Conservation (phyloP, 2,797 vertebrate genomes). For the Ctenopoma multispine region DNA sequence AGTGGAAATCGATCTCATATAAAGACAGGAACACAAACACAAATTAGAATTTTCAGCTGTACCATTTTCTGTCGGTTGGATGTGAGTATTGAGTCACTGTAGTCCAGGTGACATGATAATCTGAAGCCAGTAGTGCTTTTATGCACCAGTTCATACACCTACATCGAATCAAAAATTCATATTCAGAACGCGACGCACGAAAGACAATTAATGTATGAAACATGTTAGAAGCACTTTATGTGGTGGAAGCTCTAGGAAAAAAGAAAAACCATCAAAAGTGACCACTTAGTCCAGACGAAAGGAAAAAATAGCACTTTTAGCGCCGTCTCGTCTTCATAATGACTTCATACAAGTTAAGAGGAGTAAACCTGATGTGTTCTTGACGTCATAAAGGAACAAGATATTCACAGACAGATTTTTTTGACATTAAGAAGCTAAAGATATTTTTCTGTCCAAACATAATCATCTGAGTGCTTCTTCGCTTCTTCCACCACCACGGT, state of each 20-base stretch:
- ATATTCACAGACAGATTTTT: no score
- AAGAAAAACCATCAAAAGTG: background rate
- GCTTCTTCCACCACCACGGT: background rate
- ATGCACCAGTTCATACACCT: background rate
- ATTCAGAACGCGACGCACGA: background rate
- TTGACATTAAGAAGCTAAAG: background rate
- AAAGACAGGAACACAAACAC: background rate
- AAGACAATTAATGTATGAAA: no score
- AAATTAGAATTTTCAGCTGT: background rate
- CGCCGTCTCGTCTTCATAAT: background rate
- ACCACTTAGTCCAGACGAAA: background rate
- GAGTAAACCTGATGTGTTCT: no score
- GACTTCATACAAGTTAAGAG: no score
- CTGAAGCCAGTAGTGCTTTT: background rate
- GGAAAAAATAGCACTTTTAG: background rate
- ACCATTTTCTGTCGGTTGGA: background rate
- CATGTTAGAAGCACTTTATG: no score
- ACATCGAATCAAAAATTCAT: background rate
- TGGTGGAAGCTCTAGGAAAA: no score
- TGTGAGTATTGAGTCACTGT: no score
- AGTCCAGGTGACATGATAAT: background rate
- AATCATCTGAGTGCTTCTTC: background rate
- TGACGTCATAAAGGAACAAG: no score
- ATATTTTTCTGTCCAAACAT: no score
- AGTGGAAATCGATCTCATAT: background rate